phyloP scores from a whole-genome alignment of 2,888 invertebrate species.

The Hemicrepidius hirtus region DNA sequence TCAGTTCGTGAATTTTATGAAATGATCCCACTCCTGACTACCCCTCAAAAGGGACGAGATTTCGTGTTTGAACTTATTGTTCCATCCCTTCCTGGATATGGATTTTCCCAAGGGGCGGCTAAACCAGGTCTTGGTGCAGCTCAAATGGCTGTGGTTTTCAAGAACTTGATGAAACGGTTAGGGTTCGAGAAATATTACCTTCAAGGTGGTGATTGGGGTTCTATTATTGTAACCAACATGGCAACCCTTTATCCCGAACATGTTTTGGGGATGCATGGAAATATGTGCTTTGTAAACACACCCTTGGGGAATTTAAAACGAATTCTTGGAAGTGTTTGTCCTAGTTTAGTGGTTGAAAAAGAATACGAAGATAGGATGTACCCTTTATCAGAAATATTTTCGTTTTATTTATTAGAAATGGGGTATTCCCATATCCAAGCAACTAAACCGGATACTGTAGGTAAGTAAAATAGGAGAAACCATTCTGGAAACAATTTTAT shows the following conservation, averaged over 20 bases:
- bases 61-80: slow-evolving; percentile 81
- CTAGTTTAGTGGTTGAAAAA: slow-evolving; percentile 68
- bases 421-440: slow-evolving; percentile 87
- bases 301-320: slow-evolving; percentile 46
- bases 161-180: slow-evolving; percentile 82
- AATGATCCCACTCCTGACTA: slow-evolving; percentile 80
- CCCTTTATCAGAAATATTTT: slow-evolving; percentile 71
- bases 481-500: too few species aligned
- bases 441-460: slow-evolving; percentile 92
- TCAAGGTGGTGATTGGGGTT: slow-evolving; percentile 91
- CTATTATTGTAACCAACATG: slow-evolving; percentile 76
- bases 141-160: slow-evolving; percentile 77
- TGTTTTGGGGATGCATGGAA: slow-evolving; percentile 73
- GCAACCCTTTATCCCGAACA: slow-evolving; percentile 78
- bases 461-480: too few species aligned
- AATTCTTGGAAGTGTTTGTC: slow-evolving; percentile 50
- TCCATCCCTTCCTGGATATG: slow-evolving; percentile 74
- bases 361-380: slow-evolving; percentile 73
- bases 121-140: slow-evolving; percentile 77
- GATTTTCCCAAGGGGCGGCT: slow-evolving; percentile 74
- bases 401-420: slow-evolving; percentile 72
- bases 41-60: slow-evolving; percentile 72
- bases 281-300: slow-evolving; percentile 56
- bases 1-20: slow-evolving; percentile 89
- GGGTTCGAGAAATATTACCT: slow-evolving; percentile 79